These are phyloP conservation scores for Eudasyphora cyanicolor DNA, from an alignment of 2,888 invertebrate genomes.

Conservation along the genomic window DNA sequence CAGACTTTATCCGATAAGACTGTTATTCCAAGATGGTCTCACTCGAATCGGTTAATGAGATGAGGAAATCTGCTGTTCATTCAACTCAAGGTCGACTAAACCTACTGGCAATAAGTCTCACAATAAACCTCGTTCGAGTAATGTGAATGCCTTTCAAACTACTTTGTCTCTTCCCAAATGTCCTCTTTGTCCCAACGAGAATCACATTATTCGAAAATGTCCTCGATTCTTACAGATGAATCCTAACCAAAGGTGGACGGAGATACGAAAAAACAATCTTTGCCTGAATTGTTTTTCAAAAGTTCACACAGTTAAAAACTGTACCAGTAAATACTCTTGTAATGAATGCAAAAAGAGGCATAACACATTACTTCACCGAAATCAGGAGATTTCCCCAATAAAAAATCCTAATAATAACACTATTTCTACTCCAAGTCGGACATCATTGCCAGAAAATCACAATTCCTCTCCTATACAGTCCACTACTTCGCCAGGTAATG, in stretches of 20 bases:
- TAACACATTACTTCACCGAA: background rate
- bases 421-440: background rate
- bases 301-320: background rate
- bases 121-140: too few relatives aligned
- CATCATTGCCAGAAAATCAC: background rate
- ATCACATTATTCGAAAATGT: background rate
- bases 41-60: background rate
- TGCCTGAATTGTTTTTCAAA: background rate
- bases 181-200: too few relatives aligned
- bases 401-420: background rate
- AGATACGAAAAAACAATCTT: background rate
- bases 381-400: background rate
- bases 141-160: too few relatives aligned
- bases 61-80: too few relatives aligned
- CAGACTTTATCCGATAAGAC: too few relatives aligned
- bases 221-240: background rate
- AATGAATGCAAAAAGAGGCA: background rate
- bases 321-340: background rate
- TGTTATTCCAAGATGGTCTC: background rate
- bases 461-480: conserved; percentile 3
- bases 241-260: background rate
- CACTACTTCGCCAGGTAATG: background rate
- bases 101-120: too few relatives aligned
- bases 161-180: too few relatives aligned
- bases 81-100: too few relatives aligned